Percentiles rank a stretch among this genome's conserved stretches.
These are phyloP conservation scores for Heliconius cydno DNA, from an alignment of 2,888 invertebrate species.

Conservation along the genomic window DNA sequence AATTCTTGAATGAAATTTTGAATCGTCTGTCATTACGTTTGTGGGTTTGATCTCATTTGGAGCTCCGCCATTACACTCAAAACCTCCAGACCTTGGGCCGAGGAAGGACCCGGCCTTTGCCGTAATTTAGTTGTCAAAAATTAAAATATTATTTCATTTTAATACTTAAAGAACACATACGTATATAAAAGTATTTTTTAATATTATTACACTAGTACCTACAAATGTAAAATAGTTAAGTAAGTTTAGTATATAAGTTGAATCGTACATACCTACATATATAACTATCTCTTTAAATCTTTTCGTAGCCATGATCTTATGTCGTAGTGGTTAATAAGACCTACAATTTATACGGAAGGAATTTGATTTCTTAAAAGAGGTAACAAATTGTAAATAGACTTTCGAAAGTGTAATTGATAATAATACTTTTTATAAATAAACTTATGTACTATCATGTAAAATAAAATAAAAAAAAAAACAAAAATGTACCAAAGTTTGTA, in stretches of 20 bases:
- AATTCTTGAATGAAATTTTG: background rate
- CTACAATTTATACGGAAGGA: background rate
- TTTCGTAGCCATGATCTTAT: background rate
- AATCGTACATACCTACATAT: background rate
- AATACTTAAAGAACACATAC: background rate
- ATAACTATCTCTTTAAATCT: background rate
- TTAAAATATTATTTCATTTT: background rate
- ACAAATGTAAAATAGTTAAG: background rate
- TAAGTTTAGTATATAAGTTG: background rate
- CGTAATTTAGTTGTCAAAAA: background rate
- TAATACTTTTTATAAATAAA: too few relatives aligned
- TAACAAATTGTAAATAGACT: background rate
- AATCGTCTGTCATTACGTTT: background rate
- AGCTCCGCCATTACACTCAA: background rate
- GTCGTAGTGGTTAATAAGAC: background rate
- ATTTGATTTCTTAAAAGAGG: background rate
- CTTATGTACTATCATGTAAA: too few relatives aligned
- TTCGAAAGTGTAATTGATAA: background rate
- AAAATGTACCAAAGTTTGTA: background rate
- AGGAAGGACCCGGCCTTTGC: too few relatives aligned
- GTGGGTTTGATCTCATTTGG: background rate
- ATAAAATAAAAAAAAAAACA: too few relatives aligned
- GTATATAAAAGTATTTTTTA: background rate
- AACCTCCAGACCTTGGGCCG: background rate
- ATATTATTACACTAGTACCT: background rate